Percentiles rank a stretch among this genome's conserved stretches.
These are phyloP conservation scores for Cryptus viduatorius DNA, from an alignment of 2,888 invertebrate species.

Conservation along the genomic window DNA sequence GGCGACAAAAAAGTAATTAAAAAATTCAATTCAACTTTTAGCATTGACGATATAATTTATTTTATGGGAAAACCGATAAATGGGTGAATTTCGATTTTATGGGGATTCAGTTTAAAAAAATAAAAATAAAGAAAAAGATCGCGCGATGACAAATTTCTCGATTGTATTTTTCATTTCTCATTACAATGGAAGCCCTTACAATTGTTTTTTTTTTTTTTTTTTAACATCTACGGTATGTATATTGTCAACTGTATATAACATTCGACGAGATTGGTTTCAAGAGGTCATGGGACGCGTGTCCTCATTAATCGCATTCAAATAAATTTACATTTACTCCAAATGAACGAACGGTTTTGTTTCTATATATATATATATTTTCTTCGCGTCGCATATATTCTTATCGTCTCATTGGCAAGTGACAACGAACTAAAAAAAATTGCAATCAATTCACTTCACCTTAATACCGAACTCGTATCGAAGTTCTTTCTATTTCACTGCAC, in stretches of 20 bases:
- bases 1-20: slow-evolving; percentile 50
- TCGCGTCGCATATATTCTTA: slow-evolving; percentile 8
- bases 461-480: slow-evolving; percentile 23
- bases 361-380: neutral
- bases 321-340: slow-evolving; percentile 9
- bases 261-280: slow-evolving; percentile 70
- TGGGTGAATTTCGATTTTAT: slow-evolving; percentile 27
- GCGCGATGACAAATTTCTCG: slow-evolving; percentile 75
- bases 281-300: slow-evolving; percentile 45
- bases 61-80: neutral
- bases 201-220: slow-evolving; percentile 56
- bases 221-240: slow-evolving; percentile 61
- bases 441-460: slow-evolving; percentile 16
- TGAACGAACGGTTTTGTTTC: slow-evolving; percentile 14
- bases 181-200: slow-evolving; percentile 82
- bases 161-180: slow-evolving; percentile 74
- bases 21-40: no score
- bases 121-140: slow-evolving; percentile 25
- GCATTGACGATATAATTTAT: neutral
- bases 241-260: slow-evolving; percentile 71
- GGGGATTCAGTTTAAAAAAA: neutral
- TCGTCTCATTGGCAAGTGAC: neutral
- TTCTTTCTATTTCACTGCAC: slow-evolving; percentile 30
- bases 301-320: slow-evolving; percentile 30
- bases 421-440: slow-evolving; percentile 21